Conservation (phyloP, 2,797 vertebrate species). For the Xiphophorus birchmanni region DNA sequence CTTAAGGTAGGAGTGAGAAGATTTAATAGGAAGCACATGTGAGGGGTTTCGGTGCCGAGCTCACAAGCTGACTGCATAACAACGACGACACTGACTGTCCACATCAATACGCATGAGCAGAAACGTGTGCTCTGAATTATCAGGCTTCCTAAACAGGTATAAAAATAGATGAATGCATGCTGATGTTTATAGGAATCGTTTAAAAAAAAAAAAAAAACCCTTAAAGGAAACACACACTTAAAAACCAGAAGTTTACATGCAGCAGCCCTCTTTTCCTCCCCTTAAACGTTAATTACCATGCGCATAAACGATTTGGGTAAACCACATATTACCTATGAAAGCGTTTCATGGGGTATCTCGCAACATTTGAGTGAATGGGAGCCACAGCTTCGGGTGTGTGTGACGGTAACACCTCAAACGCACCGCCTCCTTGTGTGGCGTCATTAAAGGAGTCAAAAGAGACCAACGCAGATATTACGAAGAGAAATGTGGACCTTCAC, state of each 20-base stretch:
- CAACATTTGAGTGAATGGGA: neutral
- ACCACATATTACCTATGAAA: neutral
- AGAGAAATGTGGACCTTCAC: neutral
- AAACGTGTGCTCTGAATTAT: neutral
- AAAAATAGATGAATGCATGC: neutral
- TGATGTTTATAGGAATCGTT: neutral
- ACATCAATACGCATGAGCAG: slow-evolving; percentile 2
- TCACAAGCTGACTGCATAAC: slow-evolving; percentile 31
- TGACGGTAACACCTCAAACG: neutral
- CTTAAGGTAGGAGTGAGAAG: slow-evolving; percentile 53
- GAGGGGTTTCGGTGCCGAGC: slow-evolving; percentile 38
- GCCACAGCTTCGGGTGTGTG: neutral
- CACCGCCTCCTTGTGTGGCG: neutral
- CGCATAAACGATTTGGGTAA: neutral
- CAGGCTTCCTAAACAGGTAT: neutral
- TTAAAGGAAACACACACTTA: neutral
- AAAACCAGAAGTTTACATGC: neutral
- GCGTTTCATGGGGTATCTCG: neutral
- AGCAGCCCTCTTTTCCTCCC: neutral
- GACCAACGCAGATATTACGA: neutral
- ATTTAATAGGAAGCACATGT: slow-evolving; percentile 77
- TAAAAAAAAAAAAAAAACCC: neutral
- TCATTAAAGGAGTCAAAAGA: neutral
- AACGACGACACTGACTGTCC: slow-evolving; percentile 27
- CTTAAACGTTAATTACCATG: neutral